Evolutionary conservation across 64 coral and sea anemone species (phyloP), one percentile per base, ranked within the genome.

Genomic region (Pocillopora verrucosa): DNA sequence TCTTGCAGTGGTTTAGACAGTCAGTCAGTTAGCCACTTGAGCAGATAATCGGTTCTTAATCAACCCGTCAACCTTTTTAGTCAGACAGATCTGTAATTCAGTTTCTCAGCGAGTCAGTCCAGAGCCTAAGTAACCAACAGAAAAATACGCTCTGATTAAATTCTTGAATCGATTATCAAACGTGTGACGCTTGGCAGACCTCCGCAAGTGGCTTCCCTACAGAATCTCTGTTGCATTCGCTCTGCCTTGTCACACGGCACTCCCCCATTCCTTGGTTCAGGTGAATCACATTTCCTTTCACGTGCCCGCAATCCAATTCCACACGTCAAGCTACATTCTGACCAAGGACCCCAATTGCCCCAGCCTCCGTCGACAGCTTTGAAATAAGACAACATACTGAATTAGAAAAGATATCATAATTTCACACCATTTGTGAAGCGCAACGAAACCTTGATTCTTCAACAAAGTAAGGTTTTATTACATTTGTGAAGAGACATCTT

Each of bases 191-290:
- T 72, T 10, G 20, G 16, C 76, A 56, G 12, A 60, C 77, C 57
- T 72, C 5, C 15, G 57, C 82, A 85, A 16, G 26, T 70, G 22
- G 16, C 4, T 51, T 56, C 57, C 36, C 63, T 56, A 41, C 82
- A 85, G 11, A 12, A 58, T 85, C 45, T 72, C 24, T 3, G 56
- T 56, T 85, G 34, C 10, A 70, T 20, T 56, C 22, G 12, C 26
- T 57, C 64, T 14, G 19, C 36, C 26, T 20, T 17, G 11, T 65
- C 17, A 65, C 80, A 83, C 26, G 26, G 60, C 19, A 11, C 16
- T 7, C 88, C 87, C 24, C 87, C 88, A 56, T 89, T 78, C 35
- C 61, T 58, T 56, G 88, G 76, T 69, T 89, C 65, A 15, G 88
- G 88, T 22, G 75, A 64, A 25, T 80, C 65, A 17, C 88, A 89